Evolutionary conservation across 2,888 invertebrate genomes (phyloP), one percentile per base, ranked within the genome.

Genomic region (Cremastinae sp.): DNA sequence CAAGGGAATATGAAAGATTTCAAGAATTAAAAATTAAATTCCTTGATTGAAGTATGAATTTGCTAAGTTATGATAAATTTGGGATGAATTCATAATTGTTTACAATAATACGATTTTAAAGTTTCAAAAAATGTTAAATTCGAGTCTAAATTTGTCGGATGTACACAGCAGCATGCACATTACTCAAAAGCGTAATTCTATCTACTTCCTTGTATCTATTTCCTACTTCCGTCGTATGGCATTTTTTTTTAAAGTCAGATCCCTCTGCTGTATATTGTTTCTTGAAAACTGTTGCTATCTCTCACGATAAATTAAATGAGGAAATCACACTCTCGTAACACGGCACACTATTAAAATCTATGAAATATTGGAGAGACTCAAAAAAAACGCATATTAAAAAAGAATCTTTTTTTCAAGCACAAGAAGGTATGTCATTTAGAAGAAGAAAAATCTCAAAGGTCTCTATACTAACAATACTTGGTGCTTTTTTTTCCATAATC

Each of bases 381-480:
- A 39, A 16, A 8, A 49, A 65, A 28, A 49, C 16, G 12, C 18
- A 55, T 49, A 43, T 14, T 39, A 55, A 61, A 47, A 16, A 49
- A 49, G 64, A 43, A 28, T 28, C 28, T 28, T 28, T 28, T 28
- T 28, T 28, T 28, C 28, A 28, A 28, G 28, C 28, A 28, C 28
- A 28, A 3, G 5, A 28, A 28, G 28, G 28, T 28, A 28, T 28
- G 28, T 28, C 2, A 28, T 28, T 28, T 55, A 47, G 45, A 56
- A 10, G 18, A 56, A 68, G 9, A 18, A 68, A 66, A 61, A 22
- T 55, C 74, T 69, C 37, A 77, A 55, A 59, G 55, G 53, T 64
- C 80, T 83, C 79, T 83, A 65, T 80, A 86, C 86, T 87, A 86
- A 85, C 85, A 86, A n/a, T 81, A 71, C 61, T 71, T 83, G 85